Base-by-base conservation (phyloP, 2,888 invertebrate species). In the Platypus cylindrus region DNA sequence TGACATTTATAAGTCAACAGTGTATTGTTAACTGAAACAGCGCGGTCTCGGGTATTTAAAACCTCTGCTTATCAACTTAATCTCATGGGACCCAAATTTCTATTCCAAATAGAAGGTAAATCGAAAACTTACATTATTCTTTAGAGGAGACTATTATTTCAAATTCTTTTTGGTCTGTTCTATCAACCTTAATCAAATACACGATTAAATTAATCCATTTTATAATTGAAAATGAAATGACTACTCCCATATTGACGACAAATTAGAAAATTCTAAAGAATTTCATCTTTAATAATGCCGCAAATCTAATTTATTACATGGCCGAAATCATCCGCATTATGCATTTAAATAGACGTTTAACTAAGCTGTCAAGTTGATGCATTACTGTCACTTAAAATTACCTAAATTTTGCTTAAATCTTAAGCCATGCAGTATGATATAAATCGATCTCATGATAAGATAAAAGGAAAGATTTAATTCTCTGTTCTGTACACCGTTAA, bases 1-100 rank as follows among this genome's bases (percentile, higher is more conserved):
- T 59, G 60, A 60, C 60, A 59, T 61, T 61, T 60, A 60, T 60
- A 61, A 61, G 59, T 59, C 59, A 58, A 55, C 50, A 55, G 58
- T 58, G 58, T 59, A 61, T 61, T 61, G 61, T 60, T 59, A 58
- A 55, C 53, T 55, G 53, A 53, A 56, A 56, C 54, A 52, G 54
- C 55, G 53, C 53, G 54, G 51, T 47, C 52, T 54, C 53, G 55
- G 56, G 55, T 58, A 57, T 55, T 60, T 59, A 58, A 60, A 59
- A 60, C 58, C 60, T 52, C 53, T 54, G 55, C 56, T 59, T 58
- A 57, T 59, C 56, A 57, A 56, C 48, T 51, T 50, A 50, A 51
- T 57, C 57, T 54, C 58, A 41, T 45, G 56, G 54, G 58, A 54
- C 44, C 48, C 44, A 45, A 27, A 24, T 30, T 12, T 5, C 31